Evolutionary conservation across 2,113 vertebrate species (phyloP).

Genomic region (Hipposideros armiger): DNA sequence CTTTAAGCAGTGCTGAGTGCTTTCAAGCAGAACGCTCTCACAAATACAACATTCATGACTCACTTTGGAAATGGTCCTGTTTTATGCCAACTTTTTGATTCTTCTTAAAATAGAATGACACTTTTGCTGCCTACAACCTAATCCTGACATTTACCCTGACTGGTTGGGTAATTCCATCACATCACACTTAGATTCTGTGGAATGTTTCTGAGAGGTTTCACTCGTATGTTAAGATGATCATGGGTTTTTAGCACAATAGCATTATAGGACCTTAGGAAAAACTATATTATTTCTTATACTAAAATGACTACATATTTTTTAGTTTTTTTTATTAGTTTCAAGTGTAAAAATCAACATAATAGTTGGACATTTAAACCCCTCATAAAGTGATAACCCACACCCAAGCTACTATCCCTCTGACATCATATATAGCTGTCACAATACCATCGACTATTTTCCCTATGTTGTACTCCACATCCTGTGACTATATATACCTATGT

Average conservation of each 20-base stretch:
- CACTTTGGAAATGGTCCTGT: not conserved
- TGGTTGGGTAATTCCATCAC: not conserved
- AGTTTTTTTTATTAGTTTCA: no score
- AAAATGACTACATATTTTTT: not conserved
- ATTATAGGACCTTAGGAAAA: slow-evolving; percentile 19
- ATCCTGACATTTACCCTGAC: slow-evolving; percentile 6
- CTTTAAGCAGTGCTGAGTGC: not conserved
- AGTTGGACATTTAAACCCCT: no score
- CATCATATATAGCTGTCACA: no score
- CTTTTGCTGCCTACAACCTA: not conserved
- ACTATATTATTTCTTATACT: not conserved
- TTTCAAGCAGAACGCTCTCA: not conserved
- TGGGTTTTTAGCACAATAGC: not conserved
- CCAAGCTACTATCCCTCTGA: no score
- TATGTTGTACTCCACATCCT: no score
- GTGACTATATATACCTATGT: no score
- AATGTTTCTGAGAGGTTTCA: not conserved
- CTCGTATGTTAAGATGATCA: slow-evolving; percentile 8
- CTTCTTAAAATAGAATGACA: not conserved
- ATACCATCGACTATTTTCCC: no score
- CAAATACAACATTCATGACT: slow-evolving; percentile 1
- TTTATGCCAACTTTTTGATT: slow-evolving; percentile 28
- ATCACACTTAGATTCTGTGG: not conserved
- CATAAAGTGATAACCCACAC: no score
- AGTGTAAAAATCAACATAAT: no score